Conservation (phyloP, 2,888 invertebrate genomes). For the Achlya flavicornis region DNA sequence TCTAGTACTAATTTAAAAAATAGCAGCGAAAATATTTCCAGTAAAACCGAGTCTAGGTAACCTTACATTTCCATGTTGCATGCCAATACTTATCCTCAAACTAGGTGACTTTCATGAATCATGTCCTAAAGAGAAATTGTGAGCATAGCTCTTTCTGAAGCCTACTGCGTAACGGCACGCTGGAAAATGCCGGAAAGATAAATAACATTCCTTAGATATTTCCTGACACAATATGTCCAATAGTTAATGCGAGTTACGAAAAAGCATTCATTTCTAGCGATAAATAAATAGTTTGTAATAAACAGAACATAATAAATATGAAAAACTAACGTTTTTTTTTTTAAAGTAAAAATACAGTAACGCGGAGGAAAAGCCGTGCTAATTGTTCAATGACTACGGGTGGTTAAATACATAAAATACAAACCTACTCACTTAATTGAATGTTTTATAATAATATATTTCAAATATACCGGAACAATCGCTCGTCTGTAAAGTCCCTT, state of each 20-base stretch:
- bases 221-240: slow-evolving; percentile 16
- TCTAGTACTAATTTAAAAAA: neutral
- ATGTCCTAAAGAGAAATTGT: slow-evolving; percentile 4
- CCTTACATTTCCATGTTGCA: neutral
- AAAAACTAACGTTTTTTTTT: no score
- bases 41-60: neutral
- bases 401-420: no score
- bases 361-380: no score
- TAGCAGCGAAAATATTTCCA: neutral
- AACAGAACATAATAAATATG: no score
- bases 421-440: no score
- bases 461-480: neutral
- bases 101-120: slow-evolving; percentile 8
- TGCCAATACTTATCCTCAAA: slow-evolving; percentile 5
- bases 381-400: no score
- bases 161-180: neutral
- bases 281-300: no score
- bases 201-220: slow-evolving; percentile 15
- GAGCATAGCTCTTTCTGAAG: slow-evolving; percentile 5
- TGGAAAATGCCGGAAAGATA: slow-evolving; percentile 11
- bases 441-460: neutral
- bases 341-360: no score
- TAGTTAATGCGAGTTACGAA: neutral
- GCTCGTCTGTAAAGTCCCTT: neutral
- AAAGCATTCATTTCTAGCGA: neutral